Evolutionary conservation across 2,113 vertebrate genomes (phyloP).

Genomic region (Crotophaga sulcirostris): DNA sequence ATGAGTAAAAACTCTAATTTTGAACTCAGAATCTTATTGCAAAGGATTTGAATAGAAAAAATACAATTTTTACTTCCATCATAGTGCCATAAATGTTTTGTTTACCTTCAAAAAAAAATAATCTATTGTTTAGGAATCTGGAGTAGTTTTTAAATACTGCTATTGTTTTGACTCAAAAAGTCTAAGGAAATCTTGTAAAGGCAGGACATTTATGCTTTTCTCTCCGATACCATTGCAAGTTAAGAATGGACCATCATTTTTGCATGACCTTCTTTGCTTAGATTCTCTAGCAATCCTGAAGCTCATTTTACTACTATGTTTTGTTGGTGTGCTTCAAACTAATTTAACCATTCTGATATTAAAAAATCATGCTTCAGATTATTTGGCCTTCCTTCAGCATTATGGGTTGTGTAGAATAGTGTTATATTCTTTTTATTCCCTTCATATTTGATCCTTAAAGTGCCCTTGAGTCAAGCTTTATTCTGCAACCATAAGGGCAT

Average conservation of each 20-base stretch:
- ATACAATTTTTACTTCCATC: background rate
- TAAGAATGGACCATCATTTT: background rate
- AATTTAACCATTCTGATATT: background rate
- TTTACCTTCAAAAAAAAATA: background rate
- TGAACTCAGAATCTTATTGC: background rate
- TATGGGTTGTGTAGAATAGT: background rate
- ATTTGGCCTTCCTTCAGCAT: background rate
- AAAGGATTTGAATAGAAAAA: background rate
- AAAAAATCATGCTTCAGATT: background rate
- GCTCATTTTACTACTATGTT: background rate
- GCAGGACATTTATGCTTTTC: background rate
- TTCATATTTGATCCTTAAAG: slow-evolving; percentile 26
- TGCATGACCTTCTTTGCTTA: background rate
- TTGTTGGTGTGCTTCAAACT: background rate
- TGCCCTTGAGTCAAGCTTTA: slow-evolving; percentile 53
- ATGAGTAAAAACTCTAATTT: slow-evolving; percentile 27
- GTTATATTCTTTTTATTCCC: slow-evolving; percentile 6
- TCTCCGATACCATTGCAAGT: background rate
- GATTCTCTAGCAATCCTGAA: background rate
- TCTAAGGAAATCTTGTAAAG: background rate
- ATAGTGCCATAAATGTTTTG: background rate
- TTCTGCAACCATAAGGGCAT: background rate
- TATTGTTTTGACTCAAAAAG: background rate
- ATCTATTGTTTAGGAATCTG: background rate
- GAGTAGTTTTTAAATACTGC: background rate